Percentiles rank a stretch among this genome's conserved stretches.
phyloP scores from a whole-genome alignment of 2,888 invertebrate species.

The Dasypolia templi region DNA sequence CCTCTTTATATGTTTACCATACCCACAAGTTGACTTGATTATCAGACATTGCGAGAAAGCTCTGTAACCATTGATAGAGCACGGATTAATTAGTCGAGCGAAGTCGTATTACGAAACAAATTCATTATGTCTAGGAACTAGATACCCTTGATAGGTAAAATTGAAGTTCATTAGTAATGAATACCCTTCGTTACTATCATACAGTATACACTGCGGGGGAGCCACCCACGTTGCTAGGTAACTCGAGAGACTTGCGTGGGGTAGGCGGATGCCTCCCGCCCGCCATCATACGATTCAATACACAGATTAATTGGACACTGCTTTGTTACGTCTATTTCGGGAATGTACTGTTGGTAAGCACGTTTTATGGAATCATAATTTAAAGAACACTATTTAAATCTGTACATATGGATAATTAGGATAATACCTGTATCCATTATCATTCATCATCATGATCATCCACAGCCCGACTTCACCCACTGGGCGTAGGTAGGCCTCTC shows the following conservation, averaged over 20 bases:
- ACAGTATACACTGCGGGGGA: neutral
- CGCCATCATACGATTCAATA: slow-evolving; percentile 30
- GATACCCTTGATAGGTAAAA: neutral
- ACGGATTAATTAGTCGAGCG: neutral
- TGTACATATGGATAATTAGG: neutral
- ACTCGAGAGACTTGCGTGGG: neutral
- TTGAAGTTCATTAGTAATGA: slow-evolving; percentile 2
- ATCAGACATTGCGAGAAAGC: neutral
- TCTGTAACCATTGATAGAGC: neutral
- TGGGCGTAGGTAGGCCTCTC: neutral
- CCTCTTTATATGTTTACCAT: neutral
- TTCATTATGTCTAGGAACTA: neutral
- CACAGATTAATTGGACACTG: slow-evolving; percentile 29
- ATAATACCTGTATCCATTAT: neutral
- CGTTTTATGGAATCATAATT: neutral
- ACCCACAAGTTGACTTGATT: neutral
- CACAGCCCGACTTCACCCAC: neutral
- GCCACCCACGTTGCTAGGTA: slow-evolving; percentile 16
- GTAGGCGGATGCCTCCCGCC: neutral
- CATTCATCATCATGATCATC: neutral
- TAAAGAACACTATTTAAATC: neutral
- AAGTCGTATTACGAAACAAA: neutral
- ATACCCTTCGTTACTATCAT: neutral
- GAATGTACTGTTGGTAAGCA: neutral
- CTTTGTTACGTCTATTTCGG: neutral